Percentiles rank a stretch among this genome's conserved stretches.
Evolutionary conservation across 2,888 invertebrate genomes (phyloP).

Genomic region (Mythimna albipuncta): DNA sequence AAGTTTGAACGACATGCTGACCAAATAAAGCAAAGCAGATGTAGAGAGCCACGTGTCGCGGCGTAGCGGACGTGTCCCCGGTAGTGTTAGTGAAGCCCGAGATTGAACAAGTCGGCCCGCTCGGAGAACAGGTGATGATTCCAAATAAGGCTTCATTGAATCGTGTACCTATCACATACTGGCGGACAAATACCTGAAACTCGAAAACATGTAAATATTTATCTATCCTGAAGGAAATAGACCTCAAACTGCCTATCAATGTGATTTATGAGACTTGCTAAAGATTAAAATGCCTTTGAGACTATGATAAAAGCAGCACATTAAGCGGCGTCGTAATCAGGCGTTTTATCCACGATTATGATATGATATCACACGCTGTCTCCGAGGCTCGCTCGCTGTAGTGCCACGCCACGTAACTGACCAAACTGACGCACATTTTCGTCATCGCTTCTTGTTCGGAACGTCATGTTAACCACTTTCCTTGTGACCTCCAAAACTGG

Average conservation of each 20-base stretch:
- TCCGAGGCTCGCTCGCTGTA: background rate
- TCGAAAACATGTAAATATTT: background rate
- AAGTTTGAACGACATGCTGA: conserved; percentile 7
- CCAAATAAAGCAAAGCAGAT: conserved; percentile 7
- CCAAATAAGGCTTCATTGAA: conserved; percentile 1
- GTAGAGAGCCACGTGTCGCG: conserved; percentile 1
- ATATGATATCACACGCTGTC: conserved; percentile 48
- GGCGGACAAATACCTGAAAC: background rate
- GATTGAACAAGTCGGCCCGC: conserved; percentile 11
- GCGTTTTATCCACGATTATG: conserved; percentile 59
- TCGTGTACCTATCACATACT: too few relatives aligned
- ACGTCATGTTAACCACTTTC: background rate
- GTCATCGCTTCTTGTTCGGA: too few relatives aligned
- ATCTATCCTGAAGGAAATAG: conserved; percentile 13
- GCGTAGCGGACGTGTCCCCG: background rate
- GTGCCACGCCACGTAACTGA: conserved; percentile 27
- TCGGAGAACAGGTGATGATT: conserved; percentile 7
- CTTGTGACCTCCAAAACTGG: background rate
- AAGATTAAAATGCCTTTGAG: conserved; percentile 34
- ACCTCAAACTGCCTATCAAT: conserved; percentile 24
- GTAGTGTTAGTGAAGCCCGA: background rate
- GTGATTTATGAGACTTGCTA: conserved; percentile 31
- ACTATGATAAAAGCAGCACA: conserved; percentile 40
- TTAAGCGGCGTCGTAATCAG: conserved; percentile 43
- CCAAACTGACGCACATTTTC: conserved; percentile 21